Conservation (phyloP, 2,888 invertebrate genomes). For the Dromius quadrimaculatus region DNA sequence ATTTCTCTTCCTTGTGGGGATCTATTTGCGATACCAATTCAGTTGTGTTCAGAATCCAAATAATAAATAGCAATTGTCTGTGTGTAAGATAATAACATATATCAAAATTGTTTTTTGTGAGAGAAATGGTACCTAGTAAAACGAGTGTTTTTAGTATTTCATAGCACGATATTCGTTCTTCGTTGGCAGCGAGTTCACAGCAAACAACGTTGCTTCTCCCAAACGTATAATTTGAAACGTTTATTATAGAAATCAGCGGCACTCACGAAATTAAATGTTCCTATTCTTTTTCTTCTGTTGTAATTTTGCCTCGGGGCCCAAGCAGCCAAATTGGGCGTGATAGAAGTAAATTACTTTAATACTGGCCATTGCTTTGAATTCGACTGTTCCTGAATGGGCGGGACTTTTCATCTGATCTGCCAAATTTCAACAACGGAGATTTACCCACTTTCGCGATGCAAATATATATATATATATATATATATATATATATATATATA, state of each 20-base stretch:
- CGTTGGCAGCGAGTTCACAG: conserved; percentile 28
- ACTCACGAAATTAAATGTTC: conserved; percentile 49
- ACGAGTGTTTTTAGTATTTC: conserved; percentile 36
- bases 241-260: conserved; percentile 51
- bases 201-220: conserved; percentile 37
- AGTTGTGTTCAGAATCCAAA: too few species aligned
- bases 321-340: conserved; percentile 33
- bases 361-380: conserved; percentile 21
- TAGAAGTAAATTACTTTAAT: conserved; percentile 24
- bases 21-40: conserved; percentile 3
- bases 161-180: conserved; percentile 27
- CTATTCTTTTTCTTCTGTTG: conserved; percentile 40
- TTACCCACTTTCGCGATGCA: too few species aligned
- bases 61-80: conserved; percentile 37
- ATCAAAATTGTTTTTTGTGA: conserved; percentile 30
- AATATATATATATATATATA: too few species aligned
- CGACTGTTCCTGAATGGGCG: conserved; percentile 2
- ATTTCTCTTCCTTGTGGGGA: too few species aligned
- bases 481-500: too few species aligned
- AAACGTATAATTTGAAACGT: conserved; percentile 51
- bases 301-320: conserved; percentile 16
- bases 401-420: not conserved
- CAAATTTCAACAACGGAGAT: too few species aligned
- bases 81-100: conserved; percentile 17
- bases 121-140: conserved; percentile 33